A percentile compares a stretch with the other conserved stretches of the same genome.
Evolutionary conservation across 2,113 vertebrate genomes (phyloP).

Genomic region (Chlorodrepanis virens): DNA sequence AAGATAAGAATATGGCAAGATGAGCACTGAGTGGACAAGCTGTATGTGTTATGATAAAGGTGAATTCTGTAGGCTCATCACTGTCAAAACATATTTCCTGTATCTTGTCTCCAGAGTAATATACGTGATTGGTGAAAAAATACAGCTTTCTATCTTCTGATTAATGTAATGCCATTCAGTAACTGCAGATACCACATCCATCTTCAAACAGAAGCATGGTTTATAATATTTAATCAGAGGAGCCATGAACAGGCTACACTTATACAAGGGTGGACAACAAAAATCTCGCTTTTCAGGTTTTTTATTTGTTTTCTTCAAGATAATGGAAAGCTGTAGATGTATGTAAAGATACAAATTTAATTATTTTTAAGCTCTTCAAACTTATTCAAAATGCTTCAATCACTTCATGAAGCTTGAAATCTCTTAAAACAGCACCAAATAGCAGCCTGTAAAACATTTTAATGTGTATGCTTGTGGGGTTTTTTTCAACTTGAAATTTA

Average conservation of each 20-base stretch:
- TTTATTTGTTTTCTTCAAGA: not conserved
- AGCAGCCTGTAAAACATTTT: not conserved
- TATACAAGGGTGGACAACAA: not conserved
- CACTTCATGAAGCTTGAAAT: not conserved
- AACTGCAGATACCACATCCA: not conserved
- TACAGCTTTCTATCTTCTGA: not conserved
- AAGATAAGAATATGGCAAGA: not conserved
- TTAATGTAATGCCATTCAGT: not conserved
- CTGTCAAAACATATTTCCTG: not conserved
- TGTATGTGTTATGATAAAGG: not conserved
- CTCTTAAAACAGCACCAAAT: not conserved
- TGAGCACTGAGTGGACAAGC: not conserved
- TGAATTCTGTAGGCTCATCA: not conserved
- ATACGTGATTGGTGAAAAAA: not conserved
- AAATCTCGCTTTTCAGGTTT: not conserved
- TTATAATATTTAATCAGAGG: not conserved
- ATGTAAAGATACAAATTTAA: not conserved
- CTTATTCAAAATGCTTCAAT: not conserved
- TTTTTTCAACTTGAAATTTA: not conserved
- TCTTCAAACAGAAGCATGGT: not conserved
- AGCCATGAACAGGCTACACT: not conserved
- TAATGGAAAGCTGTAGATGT: not conserved
- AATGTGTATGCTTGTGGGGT: accelerated
- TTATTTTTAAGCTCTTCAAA: not conserved
- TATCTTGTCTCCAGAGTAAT: not conserved